These are phyloP conservation scores for Microtus pennsylvanicus DNA, from an alignment of 2,113 vertebrate genomes.

Conservation along the genomic window DNA sequence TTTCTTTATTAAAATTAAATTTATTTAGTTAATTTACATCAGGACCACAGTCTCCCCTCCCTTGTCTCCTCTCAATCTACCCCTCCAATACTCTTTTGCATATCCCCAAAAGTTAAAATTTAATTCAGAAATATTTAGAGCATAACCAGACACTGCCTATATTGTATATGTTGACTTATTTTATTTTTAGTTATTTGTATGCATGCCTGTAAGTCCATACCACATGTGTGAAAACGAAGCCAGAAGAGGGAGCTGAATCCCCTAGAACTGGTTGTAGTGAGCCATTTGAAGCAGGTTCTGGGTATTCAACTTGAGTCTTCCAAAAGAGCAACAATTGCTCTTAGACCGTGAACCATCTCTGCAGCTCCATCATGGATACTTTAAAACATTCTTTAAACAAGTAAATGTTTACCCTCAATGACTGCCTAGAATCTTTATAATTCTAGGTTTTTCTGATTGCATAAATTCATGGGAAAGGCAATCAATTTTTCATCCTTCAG, in stretches of 20 bases:
- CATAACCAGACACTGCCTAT: not conserved
- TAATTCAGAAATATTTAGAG: constrained; percentile 7
- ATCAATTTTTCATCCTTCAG: not conserved
- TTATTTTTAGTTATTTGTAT: not conserved
- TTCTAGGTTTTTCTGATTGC: not conserved
- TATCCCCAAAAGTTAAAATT: not conserved
- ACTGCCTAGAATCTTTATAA: not conserved
- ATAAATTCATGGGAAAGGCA: constrained; percentile 20
- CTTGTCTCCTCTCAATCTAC: not conserved
- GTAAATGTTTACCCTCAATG: not conserved
- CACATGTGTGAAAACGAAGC: not conserved
- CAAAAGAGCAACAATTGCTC: not conserved
- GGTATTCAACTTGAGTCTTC: not conserved
- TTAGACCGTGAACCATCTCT: not conserved
- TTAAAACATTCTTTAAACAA: constrained; percentile 4
- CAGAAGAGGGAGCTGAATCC: not conserved
- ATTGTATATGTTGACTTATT: not conserved
- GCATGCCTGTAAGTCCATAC: not conserved
- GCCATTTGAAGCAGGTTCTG: not conserved
- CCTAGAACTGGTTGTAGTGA: not conserved
- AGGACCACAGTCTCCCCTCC: not conserved
- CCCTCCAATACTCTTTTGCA: not conserved
- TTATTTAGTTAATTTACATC: not conserved
- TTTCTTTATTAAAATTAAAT: not conserved
- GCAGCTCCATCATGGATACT: not conserved